Conservation (phyloP, 2,888 invertebrate genomes). For the Strigamia maritima region DNA sequence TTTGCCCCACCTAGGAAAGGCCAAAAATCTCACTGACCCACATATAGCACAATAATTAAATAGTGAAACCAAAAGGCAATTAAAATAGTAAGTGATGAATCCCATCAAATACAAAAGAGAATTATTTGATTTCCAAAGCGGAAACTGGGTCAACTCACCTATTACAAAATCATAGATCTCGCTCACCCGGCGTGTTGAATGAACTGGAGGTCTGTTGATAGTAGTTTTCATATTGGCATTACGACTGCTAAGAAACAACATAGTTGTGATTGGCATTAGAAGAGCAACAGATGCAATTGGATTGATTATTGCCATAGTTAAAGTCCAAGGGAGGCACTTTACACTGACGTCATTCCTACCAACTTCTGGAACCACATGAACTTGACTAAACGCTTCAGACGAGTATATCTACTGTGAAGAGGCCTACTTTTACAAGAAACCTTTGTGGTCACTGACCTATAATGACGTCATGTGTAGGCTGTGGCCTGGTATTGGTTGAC, state of each 20-base stretch:
- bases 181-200: background rate
- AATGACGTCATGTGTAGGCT: background rate
- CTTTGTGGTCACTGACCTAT: background rate
- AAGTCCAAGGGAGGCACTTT: background rate
- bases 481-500: background rate
- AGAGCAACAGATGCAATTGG: slow-evolving; percentile 19
- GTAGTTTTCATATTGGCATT: background rate
- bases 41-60: background rate
- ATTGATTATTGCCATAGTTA: background rate
- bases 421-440: background rate
- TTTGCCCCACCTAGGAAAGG: background rate
- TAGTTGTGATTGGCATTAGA: background rate
- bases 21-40: background rate
- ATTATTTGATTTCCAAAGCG: too few relatives aligned
- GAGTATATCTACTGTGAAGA: background rate
- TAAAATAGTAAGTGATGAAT: background rate
- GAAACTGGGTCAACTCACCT: background rate
- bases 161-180: background rate
- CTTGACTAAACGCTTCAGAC: background rate
- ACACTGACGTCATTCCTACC: background rate
- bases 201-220: background rate
- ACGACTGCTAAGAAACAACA: slow-evolving; percentile 1
- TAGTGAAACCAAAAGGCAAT: background rate
- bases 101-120: too few relatives aligned
- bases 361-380: background rate